Conservation (phyloP, 1,140 invertebrate species). For the Zaprionus camerounensis region DNA sequence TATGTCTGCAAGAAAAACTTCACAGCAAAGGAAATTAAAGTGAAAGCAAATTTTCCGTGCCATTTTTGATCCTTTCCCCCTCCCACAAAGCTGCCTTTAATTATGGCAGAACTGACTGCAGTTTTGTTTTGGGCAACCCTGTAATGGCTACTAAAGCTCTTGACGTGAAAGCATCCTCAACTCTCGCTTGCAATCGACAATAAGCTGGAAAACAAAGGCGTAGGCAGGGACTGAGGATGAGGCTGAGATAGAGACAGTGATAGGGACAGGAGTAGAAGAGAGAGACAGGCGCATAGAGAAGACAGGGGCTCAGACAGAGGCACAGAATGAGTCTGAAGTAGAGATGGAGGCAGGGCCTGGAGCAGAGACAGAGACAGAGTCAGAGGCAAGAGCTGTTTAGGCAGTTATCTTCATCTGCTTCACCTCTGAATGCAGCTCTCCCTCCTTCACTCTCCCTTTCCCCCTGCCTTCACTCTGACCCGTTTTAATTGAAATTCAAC, state of each 20-base stretch:
- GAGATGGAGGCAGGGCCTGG: not conserved
- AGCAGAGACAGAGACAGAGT: not conserved
- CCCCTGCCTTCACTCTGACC: slow-evolving; percentile 7
- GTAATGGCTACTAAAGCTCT: slow-evolving; percentile 1
- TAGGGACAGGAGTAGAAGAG: too few species aligned
- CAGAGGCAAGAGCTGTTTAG: not conserved
- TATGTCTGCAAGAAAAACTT: too few species aligned
- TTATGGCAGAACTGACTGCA: not conserved
- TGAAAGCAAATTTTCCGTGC: not conserved
- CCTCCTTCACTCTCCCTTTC: not conserved
- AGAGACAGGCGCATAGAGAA: too few species aligned
- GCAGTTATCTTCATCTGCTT: slow-evolving; percentile 49
- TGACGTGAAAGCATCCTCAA: not conserved
- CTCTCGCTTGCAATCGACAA: not conserved
- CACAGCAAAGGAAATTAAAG: not conserved
- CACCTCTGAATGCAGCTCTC: slow-evolving; percentile 4
- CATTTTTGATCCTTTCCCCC: not conserved
- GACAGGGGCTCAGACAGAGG: not conserved
- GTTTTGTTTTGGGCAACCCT: not conserved
- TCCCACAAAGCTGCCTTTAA: not conserved
- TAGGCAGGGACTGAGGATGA: not conserved
- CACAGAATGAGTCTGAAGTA: not conserved
- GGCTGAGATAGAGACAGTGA: too few species aligned
- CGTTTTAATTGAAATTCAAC: slow-evolving; percentile 63
- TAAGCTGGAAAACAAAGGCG: slow-evolving; percentile 4